Conservation (phyloP, 2,113 vertebrate genomes). For the Hiodon alosoides region DNA sequence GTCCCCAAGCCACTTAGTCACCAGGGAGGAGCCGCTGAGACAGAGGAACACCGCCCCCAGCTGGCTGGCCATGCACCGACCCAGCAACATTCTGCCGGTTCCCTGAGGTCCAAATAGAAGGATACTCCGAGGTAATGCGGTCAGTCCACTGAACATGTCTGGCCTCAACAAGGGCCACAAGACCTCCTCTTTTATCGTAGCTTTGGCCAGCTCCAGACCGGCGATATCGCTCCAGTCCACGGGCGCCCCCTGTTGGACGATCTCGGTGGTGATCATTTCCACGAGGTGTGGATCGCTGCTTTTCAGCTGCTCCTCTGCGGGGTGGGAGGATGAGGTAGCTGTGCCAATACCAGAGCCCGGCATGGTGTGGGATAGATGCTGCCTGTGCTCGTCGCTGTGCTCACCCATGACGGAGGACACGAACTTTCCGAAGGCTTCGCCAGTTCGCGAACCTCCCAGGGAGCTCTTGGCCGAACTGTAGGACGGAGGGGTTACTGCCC, state of each 20-base stretch:
- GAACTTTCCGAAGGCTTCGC: conserved; percentile 82
- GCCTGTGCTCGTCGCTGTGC: conserved; percentile 79
- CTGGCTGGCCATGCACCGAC: conserved; percentile 89
- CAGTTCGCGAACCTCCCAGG: conserved; percentile 72
- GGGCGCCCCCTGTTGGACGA: conserved; percentile 83
- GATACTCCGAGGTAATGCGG: conserved; percentile 80
- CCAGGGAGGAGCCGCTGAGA: conserved; percentile 79
- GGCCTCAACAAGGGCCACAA: conserved; percentile 92
- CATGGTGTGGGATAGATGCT: conserved; percentile 80
- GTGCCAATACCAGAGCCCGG: conserved; percentile 76
- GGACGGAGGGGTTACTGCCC: conserved; percentile 82
- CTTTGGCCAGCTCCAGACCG: conserved; percentile 86
- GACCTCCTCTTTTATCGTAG: conserved; percentile 87
- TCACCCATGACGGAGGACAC: conserved; percentile 82
- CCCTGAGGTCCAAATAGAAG: conserved; percentile 90
- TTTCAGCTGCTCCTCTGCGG: conserved; percentile 89
- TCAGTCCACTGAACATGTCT: conserved; percentile 85
- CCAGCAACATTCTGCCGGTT: conserved; percentile 87
- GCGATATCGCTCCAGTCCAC: conserved; percentile 93
- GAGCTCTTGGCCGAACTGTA: conserved; percentile 80
- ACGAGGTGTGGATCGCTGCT: conserved; percentile 87
- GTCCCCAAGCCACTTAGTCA: conserved; percentile 89
- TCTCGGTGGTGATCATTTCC: conserved; percentile 91
- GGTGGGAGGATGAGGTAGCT: conserved; percentile 85
- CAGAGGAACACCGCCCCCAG: conserved; percentile 87